Percentiles rank a stretch among this genome's conserved stretches.
Evolutionary conservation across 2,797 vertebrate genomes (phyloP).

Genomic region (Myotis pilosus): DNA sequence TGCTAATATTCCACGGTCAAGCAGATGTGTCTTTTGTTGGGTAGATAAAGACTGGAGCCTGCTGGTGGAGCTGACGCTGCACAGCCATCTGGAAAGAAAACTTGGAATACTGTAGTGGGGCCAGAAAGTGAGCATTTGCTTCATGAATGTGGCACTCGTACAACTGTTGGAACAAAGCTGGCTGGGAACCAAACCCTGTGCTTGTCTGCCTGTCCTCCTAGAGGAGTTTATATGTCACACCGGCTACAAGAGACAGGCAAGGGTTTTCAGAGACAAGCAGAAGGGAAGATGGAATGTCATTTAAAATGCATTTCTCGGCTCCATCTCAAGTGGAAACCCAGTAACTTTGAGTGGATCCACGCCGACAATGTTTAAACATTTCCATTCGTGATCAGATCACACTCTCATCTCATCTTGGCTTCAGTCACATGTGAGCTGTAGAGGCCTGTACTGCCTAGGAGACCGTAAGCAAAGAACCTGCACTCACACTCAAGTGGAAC

Average conservation of each 20-base stretch:
- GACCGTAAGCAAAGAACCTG: conserved; percentile 62
- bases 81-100: not conserved
- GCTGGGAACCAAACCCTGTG: conserved; percentile 2
- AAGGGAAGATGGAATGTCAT: conserved; percentile 15
- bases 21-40: conserved; percentile 53
- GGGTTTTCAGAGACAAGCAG: conserved; percentile 25
- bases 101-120: not conserved
- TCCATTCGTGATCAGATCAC: conserved; percentile 15
- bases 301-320: conserved; percentile 52
- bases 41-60: conserved; percentile 46
- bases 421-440: conserved; percentile 44
- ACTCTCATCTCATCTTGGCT: conserved; percentile 33
- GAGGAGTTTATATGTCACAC: conserved; percentile 6
- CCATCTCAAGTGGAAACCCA: conserved; percentile 17
- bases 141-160: not conserved
- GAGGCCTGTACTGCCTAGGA: conserved; percentile 31
- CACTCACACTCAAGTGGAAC: conserved; percentile 72
- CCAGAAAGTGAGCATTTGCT: not conserved
- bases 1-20: conserved; percentile 57
- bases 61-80: not conserved
- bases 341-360: not conserved
- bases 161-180: not conserved
- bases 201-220: conserved; percentile 29
- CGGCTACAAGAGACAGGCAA: not conserved
- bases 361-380: conserved; percentile 40